Conservation (phyloP, 2,797 vertebrate species). For the Balearica regulorum region DNA sequence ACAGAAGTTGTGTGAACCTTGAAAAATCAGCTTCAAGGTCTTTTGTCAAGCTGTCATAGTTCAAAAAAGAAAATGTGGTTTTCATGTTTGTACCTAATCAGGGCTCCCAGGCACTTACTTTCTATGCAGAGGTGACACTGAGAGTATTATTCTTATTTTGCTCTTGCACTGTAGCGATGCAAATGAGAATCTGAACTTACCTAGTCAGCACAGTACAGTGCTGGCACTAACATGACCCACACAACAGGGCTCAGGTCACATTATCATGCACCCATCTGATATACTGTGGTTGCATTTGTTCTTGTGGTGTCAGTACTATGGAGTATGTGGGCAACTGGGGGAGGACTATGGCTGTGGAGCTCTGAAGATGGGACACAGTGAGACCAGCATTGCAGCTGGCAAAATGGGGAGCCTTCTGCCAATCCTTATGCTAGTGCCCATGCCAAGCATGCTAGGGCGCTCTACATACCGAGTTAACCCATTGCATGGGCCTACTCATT, state of each 20-base stretch:
- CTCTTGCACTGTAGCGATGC: neutral
- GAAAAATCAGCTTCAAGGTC: neutral
- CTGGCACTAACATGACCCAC: neutral
- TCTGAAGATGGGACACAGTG: neutral
- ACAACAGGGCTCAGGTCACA: rapidly evolving
- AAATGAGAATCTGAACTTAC: neutral
- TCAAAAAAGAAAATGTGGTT: neutral
- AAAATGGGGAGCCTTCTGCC: neutral
- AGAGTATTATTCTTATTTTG: neutral
- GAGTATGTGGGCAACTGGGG: rapidly evolving
- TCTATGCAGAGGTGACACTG: neutral
- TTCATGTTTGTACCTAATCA: neutral
- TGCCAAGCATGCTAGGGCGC: neutral
- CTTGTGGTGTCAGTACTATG: neutral
- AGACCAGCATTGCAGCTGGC: neutral
- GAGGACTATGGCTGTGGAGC: neutral
- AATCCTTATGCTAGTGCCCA: neutral
- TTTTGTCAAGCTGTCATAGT: neutral
- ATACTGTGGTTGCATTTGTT: neutral
- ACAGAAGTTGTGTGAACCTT: neutral
- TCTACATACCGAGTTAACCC: neutral
- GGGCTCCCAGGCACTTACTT: neutral
- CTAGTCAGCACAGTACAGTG: neutral
- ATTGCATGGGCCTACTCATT: neutral
- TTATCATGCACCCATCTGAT: neutral